Percentiles rank a stretch among this genome's conserved stretches.
These are phyloP conservation scores for Trichonephila clavipes DNA, from an alignment of 1,140 invertebrate genomes.

Conservation along the genomic window DNA sequence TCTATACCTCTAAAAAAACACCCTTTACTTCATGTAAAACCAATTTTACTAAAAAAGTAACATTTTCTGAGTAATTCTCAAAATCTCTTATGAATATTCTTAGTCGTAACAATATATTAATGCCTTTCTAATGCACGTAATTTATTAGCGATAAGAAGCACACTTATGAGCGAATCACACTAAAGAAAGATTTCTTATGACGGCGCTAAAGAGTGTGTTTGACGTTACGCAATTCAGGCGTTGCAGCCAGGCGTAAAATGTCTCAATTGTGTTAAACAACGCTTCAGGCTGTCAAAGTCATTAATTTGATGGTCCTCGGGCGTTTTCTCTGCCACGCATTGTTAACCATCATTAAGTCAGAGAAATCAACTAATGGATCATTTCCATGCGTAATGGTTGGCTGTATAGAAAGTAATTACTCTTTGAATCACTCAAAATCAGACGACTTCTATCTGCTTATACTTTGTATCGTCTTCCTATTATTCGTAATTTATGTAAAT, in stretches of 20 bases:
- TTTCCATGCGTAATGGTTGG: slow-evolving; percentile 12
- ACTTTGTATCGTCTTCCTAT: slow-evolving; percentile 14
- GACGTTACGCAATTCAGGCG: slow-evolving; percentile 19
- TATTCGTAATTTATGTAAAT: slow-evolving; percentile 10
- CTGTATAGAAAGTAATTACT: slow-evolving; percentile 9
- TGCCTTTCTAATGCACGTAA: too few species aligned
- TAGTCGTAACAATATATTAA: too few species aligned
- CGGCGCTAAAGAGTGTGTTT: slow-evolving; percentile 13
- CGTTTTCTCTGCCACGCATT: slow-evolving; percentile 31
- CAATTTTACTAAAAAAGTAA: too few species aligned
- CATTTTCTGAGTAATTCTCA: too few species aligned
- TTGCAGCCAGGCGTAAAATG: slow-evolving; percentile 20
- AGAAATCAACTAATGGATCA: slow-evolving; percentile 48
- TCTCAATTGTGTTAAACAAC: slow-evolving; percentile 38
- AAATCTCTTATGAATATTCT: too few species aligned
- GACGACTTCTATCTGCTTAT: neutral
- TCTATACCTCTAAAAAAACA: too few species aligned
- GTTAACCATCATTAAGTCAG: slow-evolving; percentile 21
- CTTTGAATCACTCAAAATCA: neutral
- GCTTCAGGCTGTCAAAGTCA: slow-evolving; percentile 23
- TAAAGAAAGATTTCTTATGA: neutral
- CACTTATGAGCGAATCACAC: neutral
- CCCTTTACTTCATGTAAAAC: too few species aligned
- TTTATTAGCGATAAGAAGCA: too few species aligned
- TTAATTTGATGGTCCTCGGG: slow-evolving; percentile 12